These are phyloP conservation scores for Oncorhynchus tshawytscha DNA, from an alignment of 2,113 vertebrate species.

Conservation along the genomic window DNA sequence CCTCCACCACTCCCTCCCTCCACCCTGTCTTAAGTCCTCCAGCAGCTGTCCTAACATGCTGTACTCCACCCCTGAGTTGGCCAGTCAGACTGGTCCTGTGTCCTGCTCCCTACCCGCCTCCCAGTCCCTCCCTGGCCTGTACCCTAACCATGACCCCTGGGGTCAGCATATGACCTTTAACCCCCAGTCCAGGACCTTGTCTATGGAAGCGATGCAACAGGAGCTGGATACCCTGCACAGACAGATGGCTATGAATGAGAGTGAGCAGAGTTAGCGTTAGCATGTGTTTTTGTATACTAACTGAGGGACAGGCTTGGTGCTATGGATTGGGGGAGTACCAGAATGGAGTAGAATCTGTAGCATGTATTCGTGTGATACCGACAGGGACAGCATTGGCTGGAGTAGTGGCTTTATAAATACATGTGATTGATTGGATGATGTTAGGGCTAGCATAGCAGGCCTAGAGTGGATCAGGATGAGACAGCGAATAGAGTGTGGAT, in stretches of 20 bases:
- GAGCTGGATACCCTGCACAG: conserved; percentile 63
- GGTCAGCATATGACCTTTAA: conserved; percentile 54
- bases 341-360: too few relatives aligned
- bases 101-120: conserved; percentile 58
- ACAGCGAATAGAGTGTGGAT: too few relatives aligned
- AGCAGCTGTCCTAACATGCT: conserved; percentile 70
- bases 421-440: too few relatives aligned
- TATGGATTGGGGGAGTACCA: not conserved
- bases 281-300: too few relatives aligned
- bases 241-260: conserved; percentile 57
- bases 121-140: conserved; percentile 24
- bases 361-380: too few relatives aligned
- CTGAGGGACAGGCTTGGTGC: not conserved
- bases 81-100: conserved; percentile 62
- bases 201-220: conserved; percentile 60
- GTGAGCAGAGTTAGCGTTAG: conserved; percentile 56
- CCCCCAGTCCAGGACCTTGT: conserved; percentile 59
- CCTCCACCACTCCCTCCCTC: conserved; percentile 51
- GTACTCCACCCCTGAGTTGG: conserved; percentile 60
- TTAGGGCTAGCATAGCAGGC: too few relatives aligned
- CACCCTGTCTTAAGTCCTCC: conserved; percentile 68
- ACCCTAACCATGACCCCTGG: conserved; percentile 55
- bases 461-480: too few relatives aligned
- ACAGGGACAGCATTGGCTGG: too few relatives aligned
- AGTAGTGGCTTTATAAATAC: too few relatives aligned